A percentile compares a stretch with the other conserved stretches of the same genome.
phyloP scores from a whole-genome alignment of 2,113 vertebrate species.

The Pollachius pollachius region DNA sequence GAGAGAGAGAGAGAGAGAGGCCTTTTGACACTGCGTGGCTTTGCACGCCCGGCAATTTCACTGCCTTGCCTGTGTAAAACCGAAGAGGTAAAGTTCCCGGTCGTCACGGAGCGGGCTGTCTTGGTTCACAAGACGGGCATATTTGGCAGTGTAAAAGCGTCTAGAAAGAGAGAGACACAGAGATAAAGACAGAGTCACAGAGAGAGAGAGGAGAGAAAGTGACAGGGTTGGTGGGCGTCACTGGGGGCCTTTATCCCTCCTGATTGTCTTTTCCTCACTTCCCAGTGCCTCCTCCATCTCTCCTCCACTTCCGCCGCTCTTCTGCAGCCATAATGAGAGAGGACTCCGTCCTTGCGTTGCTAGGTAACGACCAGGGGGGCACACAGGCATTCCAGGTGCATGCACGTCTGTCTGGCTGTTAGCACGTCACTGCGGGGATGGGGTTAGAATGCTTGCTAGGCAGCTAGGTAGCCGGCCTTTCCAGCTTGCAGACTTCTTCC shows the following conservation, averaged over 20 bases:
- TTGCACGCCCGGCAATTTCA: too few relatives aligned
- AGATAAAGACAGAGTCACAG: constrained; percentile 4
- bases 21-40: too few relatives aligned
- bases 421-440: not conserved
- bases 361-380: constrained; percentile 42
- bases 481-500: not conserved
- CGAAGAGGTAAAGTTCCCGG: too few relatives aligned
- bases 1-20: too few relatives aligned
- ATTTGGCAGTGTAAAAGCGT: too few relatives aligned
- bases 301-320: constrained; percentile 27
- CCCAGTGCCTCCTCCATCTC: constrained; percentile 14
- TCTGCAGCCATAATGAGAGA: constrained; percentile 37
- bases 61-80: too few relatives aligned
- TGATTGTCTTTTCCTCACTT: constrained; percentile 78
- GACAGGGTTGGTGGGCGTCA: constrained; percentile 5
- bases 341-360: constrained; percentile 46
- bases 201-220: not conserved
- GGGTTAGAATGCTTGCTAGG: not conserved
- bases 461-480: not conserved
- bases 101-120: too few relatives aligned
- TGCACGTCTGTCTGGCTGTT: constrained; percentile 3
- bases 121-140: not conserved
- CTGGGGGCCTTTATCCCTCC: constrained; percentile 54
- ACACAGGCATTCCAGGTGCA: constrained; percentile 5
- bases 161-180: not conserved